Percentiles rank a stretch among this genome's conserved stretches.
Evolutionary conservation across 2,888 invertebrate genomes (phyloP).

Genomic region (Trimorus sp.): DNA sequence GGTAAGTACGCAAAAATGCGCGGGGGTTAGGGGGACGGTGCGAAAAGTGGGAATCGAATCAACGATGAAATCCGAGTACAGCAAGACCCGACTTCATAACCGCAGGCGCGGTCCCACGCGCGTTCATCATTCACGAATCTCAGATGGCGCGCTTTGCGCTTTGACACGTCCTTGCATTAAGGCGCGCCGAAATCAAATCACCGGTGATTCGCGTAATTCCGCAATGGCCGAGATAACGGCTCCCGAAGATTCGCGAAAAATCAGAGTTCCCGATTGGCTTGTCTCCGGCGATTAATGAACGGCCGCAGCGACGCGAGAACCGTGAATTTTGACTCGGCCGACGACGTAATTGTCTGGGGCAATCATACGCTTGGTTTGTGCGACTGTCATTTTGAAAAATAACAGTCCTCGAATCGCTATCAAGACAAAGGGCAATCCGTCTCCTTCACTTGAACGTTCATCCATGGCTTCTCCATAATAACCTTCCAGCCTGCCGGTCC

Average conservation of each 20-base stretch:
- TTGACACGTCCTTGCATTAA: slow-evolving; percentile 47
- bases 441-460: slow-evolving; percentile 57
- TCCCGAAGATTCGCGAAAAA: not conserved
- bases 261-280: not conserved
- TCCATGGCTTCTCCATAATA: slow-evolving; percentile 66
- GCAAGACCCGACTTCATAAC: slow-evolving; percentile 71
- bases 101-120: slow-evolving; percentile 68
- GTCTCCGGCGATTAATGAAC: no score
- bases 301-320: not conserved
- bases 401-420: slow-evolving; percentile 45
- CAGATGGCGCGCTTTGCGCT: slow-evolving; percentile 51
- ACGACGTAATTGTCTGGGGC: slow-evolving; percentile 25
- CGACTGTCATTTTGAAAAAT: slow-evolving; percentile 54
- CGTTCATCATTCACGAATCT: slow-evolving; percentile 60
- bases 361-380: slow-evolving; percentile 44
- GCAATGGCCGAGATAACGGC: no score
- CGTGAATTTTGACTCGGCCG: slow-evolving; percentile 6
- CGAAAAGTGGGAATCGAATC: slow-evolving; percentile 78
- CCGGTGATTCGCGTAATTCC: slow-evolving; percentile 57
- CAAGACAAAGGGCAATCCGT: slow-evolving; percentile 55
- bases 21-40: slow-evolving; percentile 69
- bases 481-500: slow-evolving; percentile 51
- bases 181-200: slow-evolving; percentile 69
- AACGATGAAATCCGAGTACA: slow-evolving; percentile 76
- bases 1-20: slow-evolving; percentile 69